Conservation (phyloP, 2,888 invertebrate genomes). For the Resseliella maxima region DNA sequence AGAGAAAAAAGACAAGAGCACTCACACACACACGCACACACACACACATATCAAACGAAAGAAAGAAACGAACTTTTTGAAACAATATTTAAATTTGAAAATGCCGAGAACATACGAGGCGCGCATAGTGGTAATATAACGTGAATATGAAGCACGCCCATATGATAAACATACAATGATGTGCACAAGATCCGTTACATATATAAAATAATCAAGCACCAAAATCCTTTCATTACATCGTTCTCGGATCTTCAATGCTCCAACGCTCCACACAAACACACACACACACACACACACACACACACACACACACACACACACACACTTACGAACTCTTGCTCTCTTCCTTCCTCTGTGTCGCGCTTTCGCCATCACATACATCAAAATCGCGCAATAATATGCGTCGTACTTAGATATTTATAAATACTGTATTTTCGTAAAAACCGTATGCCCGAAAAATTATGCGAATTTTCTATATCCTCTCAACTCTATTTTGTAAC, state of each 20-base stretch:
- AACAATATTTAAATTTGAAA: conserved; percentile 40
- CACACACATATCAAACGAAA: conserved; percentile 28
- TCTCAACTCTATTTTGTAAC: conserved; percentile 23
- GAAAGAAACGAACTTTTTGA: neutral
- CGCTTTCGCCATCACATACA: neutral
- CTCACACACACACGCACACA: neutral
- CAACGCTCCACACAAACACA: too few relatives aligned
- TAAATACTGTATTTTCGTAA: conserved; percentile 35
- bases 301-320: too few relatives aligned
- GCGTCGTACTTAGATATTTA: conserved; percentile 51
- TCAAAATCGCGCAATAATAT: conserved; percentile 45
- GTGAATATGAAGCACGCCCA: conserved; percentile 51
- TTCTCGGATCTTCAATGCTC: neutral
- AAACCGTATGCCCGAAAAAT: conserved; percentile 8
- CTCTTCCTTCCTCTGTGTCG: neutral
- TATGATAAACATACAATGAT: conserved; percentile 39
- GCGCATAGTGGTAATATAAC: conserved; percentile 27
- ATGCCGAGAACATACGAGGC: conserved; percentile 3
- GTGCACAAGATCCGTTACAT: conserved; percentile 47
- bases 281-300: too few relatives aligned
- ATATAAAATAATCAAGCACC: conserved; percentile 51
- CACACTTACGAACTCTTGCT: neutral
- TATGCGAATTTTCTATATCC: conserved; percentile 43
- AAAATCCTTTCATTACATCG: conserved; percentile 44
- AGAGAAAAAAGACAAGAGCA: neutral